Evolutionary conservation across 1,140 invertebrate species (phyloP), one percentile per base, ranked within the genome.

Genomic region (Periplaneta americana): DNA sequence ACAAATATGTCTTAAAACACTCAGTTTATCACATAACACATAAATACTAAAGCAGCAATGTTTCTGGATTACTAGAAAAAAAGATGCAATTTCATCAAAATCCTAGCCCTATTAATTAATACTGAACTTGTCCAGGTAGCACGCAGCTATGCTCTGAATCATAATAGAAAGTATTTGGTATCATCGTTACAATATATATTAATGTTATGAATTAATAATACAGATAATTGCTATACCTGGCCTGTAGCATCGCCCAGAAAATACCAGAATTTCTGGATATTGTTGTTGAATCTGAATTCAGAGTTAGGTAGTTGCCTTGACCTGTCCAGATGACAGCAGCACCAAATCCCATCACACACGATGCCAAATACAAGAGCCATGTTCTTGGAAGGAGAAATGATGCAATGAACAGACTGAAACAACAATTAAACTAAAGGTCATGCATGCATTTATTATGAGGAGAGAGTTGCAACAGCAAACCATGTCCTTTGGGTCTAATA

Each of bases 181-280:
- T n/a, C n/a, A n/a, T n/a, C n/a, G n/a, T n/a, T n/a, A n/a, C n/a
- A n/a, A n/a, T n/a, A 15, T 79, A 79, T 28, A 17, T 22, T 28
- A 78, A 36, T n/a, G 33, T 15, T 34, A 35, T 34, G 18, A 79
- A 5, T 34, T 2, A 34, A 35, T n/a, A 39, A 39, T n/a, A 79
- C 18, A 79, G 34, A 31, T 33, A 79, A 31, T 17, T 31, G 34
- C 75, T 81, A 86, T 88, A 95, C 95, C 94, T 97, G 84, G 92
- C 94, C 87, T 99, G 97, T 57, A 98, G 90, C 86, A 99, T 93
- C 0, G 97, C 97, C 98, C 98, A 99, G 87, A 99, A 99, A 31
- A 99, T 90, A 33, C 97, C 97, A 32, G 96, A 97, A 88, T 99
- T 98, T 84, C 97, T 92, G 5, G 95, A 94, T 86, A 99, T 98